These are phyloP conservation scores for Lamellibrachia satsuma DNA, from an alignment of 2,888 invertebrate species.

Conservation along the genomic window DNA sequence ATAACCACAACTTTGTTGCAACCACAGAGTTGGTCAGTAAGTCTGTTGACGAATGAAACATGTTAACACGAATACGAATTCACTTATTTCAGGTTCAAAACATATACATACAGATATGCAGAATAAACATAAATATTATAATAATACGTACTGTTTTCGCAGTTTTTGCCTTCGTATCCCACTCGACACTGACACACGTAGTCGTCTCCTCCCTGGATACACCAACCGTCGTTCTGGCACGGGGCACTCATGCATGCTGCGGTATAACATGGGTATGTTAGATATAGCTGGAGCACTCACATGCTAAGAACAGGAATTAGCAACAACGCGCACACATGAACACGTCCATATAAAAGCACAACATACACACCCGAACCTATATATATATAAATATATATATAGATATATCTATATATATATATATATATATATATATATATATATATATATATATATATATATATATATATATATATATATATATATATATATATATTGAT, in stretches of 20 bases:
- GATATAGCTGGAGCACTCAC: neutral
- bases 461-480: no score
- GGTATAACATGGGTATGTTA: neutral
- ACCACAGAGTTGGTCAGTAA: neutral
- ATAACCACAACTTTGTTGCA: neutral
- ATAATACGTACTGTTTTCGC: constrained; percentile 21
- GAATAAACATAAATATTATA: no score
- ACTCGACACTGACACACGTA: constrained; percentile 20
- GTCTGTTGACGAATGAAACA: neutral
- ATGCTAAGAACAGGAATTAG: neutral
- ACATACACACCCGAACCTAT: no score
- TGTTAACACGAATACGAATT: no score
- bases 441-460: no score
- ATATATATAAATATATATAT: no score
- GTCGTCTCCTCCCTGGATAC: neutral
- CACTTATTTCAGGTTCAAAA: no score
- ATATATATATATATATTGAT: no score
- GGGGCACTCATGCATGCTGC: constrained; percentile 19
- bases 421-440: no score
- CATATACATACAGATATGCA: no score
- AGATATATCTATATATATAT: no score
- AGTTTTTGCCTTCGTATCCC: constrained; percentile 22
- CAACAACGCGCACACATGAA: neutral
- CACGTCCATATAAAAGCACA: neutral
- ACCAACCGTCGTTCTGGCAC: constrained; percentile 25